Evolutionary conservation across 2,113 vertebrate genomes (phyloP).

Genomic region (Ameiurus melas): DNA sequence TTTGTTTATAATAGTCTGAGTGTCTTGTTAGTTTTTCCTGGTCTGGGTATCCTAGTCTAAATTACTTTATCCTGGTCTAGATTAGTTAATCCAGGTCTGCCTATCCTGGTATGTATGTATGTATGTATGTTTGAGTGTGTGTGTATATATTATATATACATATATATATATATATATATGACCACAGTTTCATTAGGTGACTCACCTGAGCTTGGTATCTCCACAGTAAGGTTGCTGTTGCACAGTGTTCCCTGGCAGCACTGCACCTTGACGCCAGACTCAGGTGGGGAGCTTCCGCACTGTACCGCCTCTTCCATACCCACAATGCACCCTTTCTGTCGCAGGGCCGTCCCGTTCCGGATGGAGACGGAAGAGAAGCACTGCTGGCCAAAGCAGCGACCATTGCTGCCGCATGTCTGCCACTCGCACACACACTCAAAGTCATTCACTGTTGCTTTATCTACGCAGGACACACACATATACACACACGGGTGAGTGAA

Average conservation of each 20-base stretch:
- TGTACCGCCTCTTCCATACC: constrained; percentile 74
- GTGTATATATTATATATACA: too few relatives aligned
- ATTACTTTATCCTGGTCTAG: not conserved
- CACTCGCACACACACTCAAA: constrained; percentile 90
- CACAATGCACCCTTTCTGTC: constrained; percentile 88
- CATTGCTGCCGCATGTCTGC: constrained; percentile 76
- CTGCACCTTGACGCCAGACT: constrained; percentile 80
- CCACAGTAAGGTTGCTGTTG: constrained; percentile 86
- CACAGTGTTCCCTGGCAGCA: constrained; percentile 92
- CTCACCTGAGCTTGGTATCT: constrained; percentile 81
- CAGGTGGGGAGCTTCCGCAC: constrained; percentile 76
- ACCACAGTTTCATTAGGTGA: not conserved
- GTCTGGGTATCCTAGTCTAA: not conserved
- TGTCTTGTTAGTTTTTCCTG: not conserved
- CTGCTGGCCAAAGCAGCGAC: constrained; percentile 82
- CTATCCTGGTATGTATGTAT: too few relatives aligned
- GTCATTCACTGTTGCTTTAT: constrained; percentile 68
- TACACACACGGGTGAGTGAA: constrained; percentile 17
- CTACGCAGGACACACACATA: constrained; percentile 66
- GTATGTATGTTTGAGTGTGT: too few relatives aligned
- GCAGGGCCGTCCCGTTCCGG: constrained; percentile 79
- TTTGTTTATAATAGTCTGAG: not conserved
- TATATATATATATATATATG: too few relatives aligned
- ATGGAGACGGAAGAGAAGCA: constrained; percentile 87
- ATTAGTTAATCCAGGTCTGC: not conserved